These are phyloP conservation scores for Phortica okadai DNA, from an alignment of 2,888 invertebrate genomes.

Conservation along the genomic window DNA sequence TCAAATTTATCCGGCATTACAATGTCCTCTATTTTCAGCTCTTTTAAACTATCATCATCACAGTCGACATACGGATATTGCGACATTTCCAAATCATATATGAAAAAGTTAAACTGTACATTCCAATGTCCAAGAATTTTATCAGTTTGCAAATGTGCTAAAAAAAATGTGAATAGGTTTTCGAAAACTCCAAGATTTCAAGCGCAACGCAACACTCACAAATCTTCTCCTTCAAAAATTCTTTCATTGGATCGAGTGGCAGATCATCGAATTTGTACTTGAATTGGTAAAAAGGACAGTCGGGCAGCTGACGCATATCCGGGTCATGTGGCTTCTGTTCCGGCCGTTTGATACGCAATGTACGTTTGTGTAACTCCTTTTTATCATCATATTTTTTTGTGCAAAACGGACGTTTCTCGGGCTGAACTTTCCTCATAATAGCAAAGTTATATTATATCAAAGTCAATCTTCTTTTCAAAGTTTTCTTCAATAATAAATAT, in stretches of 20 bases:
- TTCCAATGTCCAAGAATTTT: constrained; percentile 70
- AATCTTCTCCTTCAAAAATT: constrained; percentile 68
- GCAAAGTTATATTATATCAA: not conserved
- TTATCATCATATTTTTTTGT: constrained; percentile 46
- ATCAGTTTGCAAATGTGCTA: constrained; percentile 73
- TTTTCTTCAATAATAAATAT: not conserved
- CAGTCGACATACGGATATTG: constrained; percentile 52
- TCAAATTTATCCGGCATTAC: constrained; percentile 70
- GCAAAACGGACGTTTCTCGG: constrained; percentile 62
- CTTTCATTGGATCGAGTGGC: constrained; percentile 74
- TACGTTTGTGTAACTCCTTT: constrained; percentile 44
- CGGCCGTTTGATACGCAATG: constrained; percentile 12
- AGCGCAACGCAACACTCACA: constrained; percentile 56
- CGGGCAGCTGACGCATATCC: constrained; percentile 66
- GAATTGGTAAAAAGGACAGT: constrained; percentile 74
- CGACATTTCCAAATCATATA: constrained; percentile 56
- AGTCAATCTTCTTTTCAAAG: not conserved
- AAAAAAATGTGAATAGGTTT: not conserved
- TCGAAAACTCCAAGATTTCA: not conserved
- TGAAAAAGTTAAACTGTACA: constrained; percentile 69
- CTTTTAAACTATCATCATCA: constrained; percentile 58
- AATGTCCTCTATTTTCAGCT: constrained; percentile 63
- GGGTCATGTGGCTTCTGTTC: constrained; percentile 45
- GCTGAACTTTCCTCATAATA: constrained; percentile 10
- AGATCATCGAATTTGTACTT: constrained; percentile 72